phyloP scores from a whole-genome alignment of 92 coral and sea anemone species.

The Heliopora coerulea region DNA sequence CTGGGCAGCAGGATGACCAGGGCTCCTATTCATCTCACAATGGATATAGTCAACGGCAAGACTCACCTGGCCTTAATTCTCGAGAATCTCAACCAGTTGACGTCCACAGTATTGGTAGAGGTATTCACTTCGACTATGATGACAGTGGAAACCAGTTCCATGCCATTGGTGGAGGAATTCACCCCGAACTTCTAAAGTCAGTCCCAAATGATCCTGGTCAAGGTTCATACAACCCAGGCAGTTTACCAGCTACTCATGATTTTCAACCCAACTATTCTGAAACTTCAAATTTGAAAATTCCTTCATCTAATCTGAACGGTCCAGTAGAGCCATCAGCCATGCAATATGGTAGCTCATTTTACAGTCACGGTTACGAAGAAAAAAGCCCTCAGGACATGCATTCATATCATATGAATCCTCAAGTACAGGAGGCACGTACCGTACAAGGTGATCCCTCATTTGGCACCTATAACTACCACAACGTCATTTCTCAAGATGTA shows the following conservation, averaged over 20 bases:
- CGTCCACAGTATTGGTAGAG: slow-evolving; percentile 19
- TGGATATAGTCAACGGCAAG: background rate
- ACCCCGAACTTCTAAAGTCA: background rate
- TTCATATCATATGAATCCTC: no score
- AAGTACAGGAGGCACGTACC: no score
- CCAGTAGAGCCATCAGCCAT: no score
- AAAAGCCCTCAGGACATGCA: no score
- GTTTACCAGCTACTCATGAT: no score
- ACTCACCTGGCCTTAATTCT: background rate
- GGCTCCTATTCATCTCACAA: background rate
- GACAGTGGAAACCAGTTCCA: slow-evolving; percentile 1
- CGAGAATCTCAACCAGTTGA: slow-evolving; percentile 7
- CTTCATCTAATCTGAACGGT: no score
- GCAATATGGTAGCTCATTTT: no score
- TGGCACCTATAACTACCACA: background rate
- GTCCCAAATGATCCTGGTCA: background rate
- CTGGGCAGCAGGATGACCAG: background rate
- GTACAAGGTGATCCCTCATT: background rate
- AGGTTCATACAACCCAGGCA: background rate
- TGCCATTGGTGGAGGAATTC: slow-evolving; percentile 2
- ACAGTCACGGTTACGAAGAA: no score
- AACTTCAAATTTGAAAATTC: no score
- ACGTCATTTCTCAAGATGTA: background rate
- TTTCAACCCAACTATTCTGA: no score
- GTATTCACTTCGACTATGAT: slow-evolving; percentile 1